A percentile compares a stretch with the other conserved stretches of the same genome.
Evolutionary conservation across 1,140 invertebrate species (phyloP).

Genomic region (Gonioctena quinquepunctata): DNA sequence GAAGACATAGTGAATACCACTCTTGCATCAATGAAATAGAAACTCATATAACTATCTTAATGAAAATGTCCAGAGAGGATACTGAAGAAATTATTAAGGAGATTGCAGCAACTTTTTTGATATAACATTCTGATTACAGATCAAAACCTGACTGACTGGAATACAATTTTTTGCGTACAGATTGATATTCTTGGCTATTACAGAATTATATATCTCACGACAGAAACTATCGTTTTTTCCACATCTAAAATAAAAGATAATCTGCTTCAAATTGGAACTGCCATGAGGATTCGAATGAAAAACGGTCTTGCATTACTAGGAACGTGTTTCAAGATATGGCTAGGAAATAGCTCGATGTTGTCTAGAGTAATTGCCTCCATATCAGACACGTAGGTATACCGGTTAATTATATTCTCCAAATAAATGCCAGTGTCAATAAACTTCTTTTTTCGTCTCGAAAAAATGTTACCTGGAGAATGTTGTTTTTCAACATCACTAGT

Average conservation of each 20-base stretch:
- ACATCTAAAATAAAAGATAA: background rate
- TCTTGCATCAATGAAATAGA: too few relatives aligned
- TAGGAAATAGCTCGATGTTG: conserved; percentile 12
- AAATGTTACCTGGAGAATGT: background rate
- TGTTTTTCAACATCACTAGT: background rate
- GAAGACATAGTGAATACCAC: too few relatives aligned
- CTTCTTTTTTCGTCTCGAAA: background rate
- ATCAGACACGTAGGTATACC: background rate
- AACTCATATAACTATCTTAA: too few relatives aligned
- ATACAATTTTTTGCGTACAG: background rate
- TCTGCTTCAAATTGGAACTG: background rate
- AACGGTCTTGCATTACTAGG: background rate
- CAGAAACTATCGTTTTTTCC: background rate
- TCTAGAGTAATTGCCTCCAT: conserved; percentile 15
- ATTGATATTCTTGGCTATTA: background rate
- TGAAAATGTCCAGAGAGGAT: too few relatives aligned
- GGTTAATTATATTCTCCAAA: conserved; percentile 11
- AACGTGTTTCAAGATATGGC: conserved; percentile 10
- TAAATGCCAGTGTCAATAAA: conserved; percentile 7
- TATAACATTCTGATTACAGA: too few relatives aligned
- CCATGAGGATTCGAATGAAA: background rate
- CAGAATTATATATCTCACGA: background rate
- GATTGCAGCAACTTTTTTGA: too few relatives aligned
- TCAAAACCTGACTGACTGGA: too few relatives aligned
- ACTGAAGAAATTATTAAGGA: too few relatives aligned